A percentile compares a stretch with the other conserved stretches of the same genome.
Evolutionary conservation across 2,113 vertebrate genomes (phyloP).

Genomic region (Elephantulus edwardii): DNA sequence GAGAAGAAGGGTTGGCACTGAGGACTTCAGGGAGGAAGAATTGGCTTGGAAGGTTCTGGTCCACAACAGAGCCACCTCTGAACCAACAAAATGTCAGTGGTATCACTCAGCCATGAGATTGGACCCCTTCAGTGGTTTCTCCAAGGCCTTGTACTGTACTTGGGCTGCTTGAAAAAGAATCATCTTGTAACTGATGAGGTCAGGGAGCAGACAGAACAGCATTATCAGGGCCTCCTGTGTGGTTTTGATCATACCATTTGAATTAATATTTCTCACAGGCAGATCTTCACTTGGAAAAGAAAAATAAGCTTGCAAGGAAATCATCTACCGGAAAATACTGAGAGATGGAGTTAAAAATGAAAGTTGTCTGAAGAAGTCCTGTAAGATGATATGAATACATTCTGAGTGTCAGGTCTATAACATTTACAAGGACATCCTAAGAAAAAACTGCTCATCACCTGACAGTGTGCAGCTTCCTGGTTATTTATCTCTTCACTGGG

Average conservation of each 20-base stretch:
- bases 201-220: not conserved
- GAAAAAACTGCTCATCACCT: not conserved
- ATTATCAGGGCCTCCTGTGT: conserved; percentile 38
- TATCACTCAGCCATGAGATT: not conserved
- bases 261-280: conserved; percentile 59
- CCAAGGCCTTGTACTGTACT: not conserved
- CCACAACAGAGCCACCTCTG: not conserved
- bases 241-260: conserved; percentile 50
- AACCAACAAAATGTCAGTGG: not conserved
- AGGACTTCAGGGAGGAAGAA: not conserved
- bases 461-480: not conserved
- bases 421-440: not conserved
- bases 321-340: conserved; percentile 51
- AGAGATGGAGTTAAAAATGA: not conserved
- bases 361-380: conserved; percentile 13
- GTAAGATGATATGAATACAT: not conserved
- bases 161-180: conserved; percentile 45
- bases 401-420: not conserved
- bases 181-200: not conserved
- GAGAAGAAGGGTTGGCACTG: not conserved
- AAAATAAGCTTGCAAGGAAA: conserved; percentile 36
- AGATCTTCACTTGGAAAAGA: conserved; percentile 61
- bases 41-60: not conserved
- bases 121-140: not conserved
- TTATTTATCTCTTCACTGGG: not conserved